phyloP scores from a whole-genome alignment of 2,888 invertebrate species.

The Cerastis rubricosa region DNA sequence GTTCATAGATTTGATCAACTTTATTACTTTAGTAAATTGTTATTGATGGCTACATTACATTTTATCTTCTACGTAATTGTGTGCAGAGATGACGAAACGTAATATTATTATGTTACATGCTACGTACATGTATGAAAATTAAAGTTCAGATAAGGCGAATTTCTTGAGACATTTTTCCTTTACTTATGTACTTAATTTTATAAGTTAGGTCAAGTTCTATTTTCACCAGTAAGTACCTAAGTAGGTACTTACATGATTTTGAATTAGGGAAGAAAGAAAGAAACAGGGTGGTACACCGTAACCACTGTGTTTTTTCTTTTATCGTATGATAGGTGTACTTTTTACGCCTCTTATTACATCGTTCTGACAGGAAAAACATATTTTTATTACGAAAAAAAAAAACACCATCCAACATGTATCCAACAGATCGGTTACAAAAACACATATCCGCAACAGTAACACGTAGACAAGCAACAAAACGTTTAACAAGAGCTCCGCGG shows the following conservation, averaged over 20 bases:
- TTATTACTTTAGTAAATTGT: constrained; percentile 49
- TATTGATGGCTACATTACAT: constrained; percentile 39
- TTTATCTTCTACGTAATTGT: constrained; percentile 11
- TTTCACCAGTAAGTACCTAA: neutral
- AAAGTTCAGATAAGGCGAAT: neutral
- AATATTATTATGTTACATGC: neutral
- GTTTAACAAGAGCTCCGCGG: constrained; percentile 74
- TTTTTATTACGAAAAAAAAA: neutral
- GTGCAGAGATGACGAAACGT: neutral
- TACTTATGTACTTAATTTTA: neutral
- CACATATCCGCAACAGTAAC: constrained; percentile 64
- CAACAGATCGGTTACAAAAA: constrained; percentile 49
- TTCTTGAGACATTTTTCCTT: neutral
- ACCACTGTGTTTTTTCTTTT: neutral
- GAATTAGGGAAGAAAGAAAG: too few relatives aligned
- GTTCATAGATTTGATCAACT: constrained; percentile 42
- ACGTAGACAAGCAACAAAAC: constrained; percentile 58
- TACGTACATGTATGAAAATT: neutral
- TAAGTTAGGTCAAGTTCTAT: neutral
- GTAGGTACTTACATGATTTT: neutral
- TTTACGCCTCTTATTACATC: neutral
- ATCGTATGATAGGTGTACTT: neutral
- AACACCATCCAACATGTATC: neutral
- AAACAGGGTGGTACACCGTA: neutral
- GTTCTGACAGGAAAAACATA: neutral